Evolutionary conservation across 1,140 invertebrate genomes (phyloP).

Genomic region (Temnothorax nylanderi): DNA sequence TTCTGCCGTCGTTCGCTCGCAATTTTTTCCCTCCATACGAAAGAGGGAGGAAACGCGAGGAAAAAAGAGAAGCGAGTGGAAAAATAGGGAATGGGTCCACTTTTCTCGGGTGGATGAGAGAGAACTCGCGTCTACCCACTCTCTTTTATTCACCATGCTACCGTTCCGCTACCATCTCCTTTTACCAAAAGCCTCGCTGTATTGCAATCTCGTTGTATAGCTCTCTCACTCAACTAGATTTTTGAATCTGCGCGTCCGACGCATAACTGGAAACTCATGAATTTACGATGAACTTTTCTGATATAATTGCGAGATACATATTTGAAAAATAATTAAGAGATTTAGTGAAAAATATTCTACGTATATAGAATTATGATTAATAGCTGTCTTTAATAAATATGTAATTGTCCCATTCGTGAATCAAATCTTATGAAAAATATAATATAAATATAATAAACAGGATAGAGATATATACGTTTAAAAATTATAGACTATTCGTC

Average conservation of each 20-base stretch:
- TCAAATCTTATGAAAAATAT: background rate
- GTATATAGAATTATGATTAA: background rate
- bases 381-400: background rate
- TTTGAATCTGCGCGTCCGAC: constrained; percentile 34
- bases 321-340: constrained; percentile 10
- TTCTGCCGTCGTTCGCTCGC: constrained; percentile 67
- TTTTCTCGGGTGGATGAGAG: constrained; percentile 64
- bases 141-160: constrained; percentile 44
- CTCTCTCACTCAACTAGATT: constrained; percentile 48
- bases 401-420: background rate
- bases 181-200: constrained; percentile 53
- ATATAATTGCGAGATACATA: background rate
- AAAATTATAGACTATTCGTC: background rate
- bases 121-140: constrained; percentile 40
- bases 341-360: background rate
- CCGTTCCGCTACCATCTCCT: constrained; percentile 46
- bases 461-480: background rate
- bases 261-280: constrained; percentile 23
- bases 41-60: constrained; percentile 52
- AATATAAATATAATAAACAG: background rate
- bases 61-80: constrained; percentile 60
- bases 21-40: constrained; percentile 68
- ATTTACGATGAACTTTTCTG: constrained; percentile 18
- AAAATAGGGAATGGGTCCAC: constrained; percentile 71
- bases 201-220: constrained; percentile 55